Evolutionary conservation across 2,888 invertebrate genomes (phyloP).

Genomic region (Caenorhabditis macrosperma): DNA sequence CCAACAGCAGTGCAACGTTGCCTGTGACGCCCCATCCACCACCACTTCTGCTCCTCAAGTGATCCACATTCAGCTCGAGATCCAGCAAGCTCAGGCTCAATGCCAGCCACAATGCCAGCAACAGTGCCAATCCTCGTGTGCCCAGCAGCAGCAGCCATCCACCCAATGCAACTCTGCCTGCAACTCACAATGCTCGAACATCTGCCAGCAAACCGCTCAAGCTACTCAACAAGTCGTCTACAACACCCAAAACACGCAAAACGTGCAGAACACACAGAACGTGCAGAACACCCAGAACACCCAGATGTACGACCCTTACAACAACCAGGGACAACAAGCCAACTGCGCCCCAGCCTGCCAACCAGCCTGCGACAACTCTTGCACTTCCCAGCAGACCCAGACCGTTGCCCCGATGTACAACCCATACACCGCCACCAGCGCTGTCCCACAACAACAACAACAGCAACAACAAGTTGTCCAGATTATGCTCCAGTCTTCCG

Average conservation of each 20-base stretch:
- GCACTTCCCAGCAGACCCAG: conserved; percentile 30
- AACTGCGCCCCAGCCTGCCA: conserved; percentile 54
- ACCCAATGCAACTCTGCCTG: conserved; percentile 39
- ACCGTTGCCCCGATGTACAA: conserved; percentile 33
- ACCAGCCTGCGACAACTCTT: conserved; percentile 48
- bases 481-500: conserved; percentile 51
- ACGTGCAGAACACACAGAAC: conserved; percentile 16
- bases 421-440: conserved; percentile 27
- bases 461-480: conserved; percentile 40
- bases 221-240: conserved; percentile 39
- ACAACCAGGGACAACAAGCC: conserved; percentile 36
- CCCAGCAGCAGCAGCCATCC: conserved; percentile 40
- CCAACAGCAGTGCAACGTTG: conserved; percentile 45
- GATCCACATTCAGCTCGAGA: conserved; percentile 52
- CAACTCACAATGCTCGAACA: conserved; percentile 45
- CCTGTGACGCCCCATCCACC: conserved; percentile 38
- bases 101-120: conserved; percentile 53
- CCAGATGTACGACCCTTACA: conserved; percentile 49
- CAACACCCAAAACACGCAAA: conserved; percentile 29
- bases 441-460: conserved; percentile 25
- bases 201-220: conserved; percentile 46
- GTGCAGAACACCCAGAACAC: conserved; percentile 18
- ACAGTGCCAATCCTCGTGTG: conserved; percentile 48
- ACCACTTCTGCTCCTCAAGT: conserved; percentile 50
- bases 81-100: conserved; percentile 45